Conservation (phyloP, 2,797 vertebrate species). For the Melopsittacus undulatus region DNA sequence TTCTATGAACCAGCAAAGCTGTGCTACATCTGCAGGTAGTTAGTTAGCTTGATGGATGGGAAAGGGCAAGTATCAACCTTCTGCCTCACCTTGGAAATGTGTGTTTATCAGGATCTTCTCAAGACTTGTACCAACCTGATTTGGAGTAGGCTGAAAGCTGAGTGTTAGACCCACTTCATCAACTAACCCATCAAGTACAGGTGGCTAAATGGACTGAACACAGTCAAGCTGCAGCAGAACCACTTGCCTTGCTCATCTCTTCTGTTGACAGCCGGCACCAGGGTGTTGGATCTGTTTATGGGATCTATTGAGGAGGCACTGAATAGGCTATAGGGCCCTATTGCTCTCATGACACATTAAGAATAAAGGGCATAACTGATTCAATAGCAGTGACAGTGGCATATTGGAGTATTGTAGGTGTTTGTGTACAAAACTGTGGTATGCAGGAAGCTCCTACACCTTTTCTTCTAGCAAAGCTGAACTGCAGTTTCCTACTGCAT, state of each 20-base stretch:
- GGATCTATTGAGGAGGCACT: background rate
- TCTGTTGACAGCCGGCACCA: background rate
- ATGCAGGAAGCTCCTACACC: background rate
- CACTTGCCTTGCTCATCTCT: background rate
- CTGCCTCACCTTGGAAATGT: background rate
- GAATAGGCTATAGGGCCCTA: background rate
- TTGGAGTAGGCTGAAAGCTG: background rate
- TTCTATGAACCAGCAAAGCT: background rate
- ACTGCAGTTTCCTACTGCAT: background rate
- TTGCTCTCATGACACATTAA: background rate
- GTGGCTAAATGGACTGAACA: background rate
- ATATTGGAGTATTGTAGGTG: background rate
- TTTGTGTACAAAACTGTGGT: background rate
- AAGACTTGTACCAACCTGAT: background rate
- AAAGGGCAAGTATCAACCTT: rapidly evolving
- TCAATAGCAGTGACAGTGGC: background rate
- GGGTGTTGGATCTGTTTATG: background rate
- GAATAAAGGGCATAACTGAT: background rate
- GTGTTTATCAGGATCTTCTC: background rate
- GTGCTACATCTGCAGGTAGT: background rate
- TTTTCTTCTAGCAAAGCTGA: background rate
- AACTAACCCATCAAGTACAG: background rate
- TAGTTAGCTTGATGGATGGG: background rate
- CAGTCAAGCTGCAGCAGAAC: background rate
- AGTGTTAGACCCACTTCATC: background rate